Percentiles rank a stretch among this genome's conserved stretches.
Conservation (phyloP, 2,888 invertebrate species). For the Xestobium rufovillosum region DNA sequence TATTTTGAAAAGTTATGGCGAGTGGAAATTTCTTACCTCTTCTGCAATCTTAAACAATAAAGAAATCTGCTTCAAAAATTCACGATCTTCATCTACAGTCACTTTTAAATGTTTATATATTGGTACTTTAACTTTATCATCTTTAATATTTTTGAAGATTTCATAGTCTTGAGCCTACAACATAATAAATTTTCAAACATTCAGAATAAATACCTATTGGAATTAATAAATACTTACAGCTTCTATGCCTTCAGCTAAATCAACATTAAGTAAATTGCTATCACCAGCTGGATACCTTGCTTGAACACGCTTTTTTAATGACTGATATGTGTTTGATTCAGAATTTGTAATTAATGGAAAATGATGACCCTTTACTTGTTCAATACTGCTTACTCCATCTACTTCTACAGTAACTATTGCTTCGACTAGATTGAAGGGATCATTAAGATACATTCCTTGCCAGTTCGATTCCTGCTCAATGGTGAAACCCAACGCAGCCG, state of each 20-base stretch:
- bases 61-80: conserved; percentile 56
- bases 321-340: conserved; percentile 55
- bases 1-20: no score
- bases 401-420: conserved; percentile 61
- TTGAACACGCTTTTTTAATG: conserved; percentile 50
- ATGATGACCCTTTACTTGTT: conserved; percentile 46
- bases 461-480: conserved; percentile 63
- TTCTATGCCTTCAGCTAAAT: conserved; percentile 54
- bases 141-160: conserved; percentile 33
- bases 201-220: not conserved
- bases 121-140: conserved; percentile 31
- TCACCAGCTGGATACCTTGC: conserved; percentile 54
- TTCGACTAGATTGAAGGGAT: conserved; percentile 70
- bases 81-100: conserved; percentile 51
- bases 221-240: conserved; percentile 48
- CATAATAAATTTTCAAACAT: no score
- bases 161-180: conserved; percentile 43
- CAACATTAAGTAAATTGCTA: conserved; percentile 56
- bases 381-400: conserved; percentile 57
- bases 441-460: conserved; percentile 58
- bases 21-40: no score
- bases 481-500: conserved; percentile 65
- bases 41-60: conserved; percentile 51
- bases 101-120: conserved; percentile 31
- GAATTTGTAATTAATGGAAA: conserved; percentile 55